These are phyloP conservation scores for Patella caerulea DNA, from an alignment of 2,888 invertebrate genomes.

Conservation along the genomic window DNA sequence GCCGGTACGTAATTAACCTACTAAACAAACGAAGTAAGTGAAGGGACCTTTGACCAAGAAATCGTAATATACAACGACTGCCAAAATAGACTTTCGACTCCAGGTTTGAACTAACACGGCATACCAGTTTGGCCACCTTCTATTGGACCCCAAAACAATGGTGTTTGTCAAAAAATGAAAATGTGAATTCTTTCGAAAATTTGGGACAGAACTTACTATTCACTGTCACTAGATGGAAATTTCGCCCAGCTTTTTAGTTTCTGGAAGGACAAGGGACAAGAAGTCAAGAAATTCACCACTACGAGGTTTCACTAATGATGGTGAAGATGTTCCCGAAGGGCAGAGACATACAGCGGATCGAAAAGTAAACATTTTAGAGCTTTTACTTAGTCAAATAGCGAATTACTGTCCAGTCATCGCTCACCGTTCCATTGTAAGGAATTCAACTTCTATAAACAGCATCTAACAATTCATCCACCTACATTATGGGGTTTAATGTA, in stretches of 20 bases:
- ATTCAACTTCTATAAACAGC: slow-evolving; percentile 34
- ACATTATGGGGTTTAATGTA: slow-evolving; percentile 48
- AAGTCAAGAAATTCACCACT: slow-evolving; percentile 7
- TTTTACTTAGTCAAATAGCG: slow-evolving; percentile 5
- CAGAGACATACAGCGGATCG: slow-evolving; percentile 6
- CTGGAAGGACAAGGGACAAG: slow-evolving; percentile 23
- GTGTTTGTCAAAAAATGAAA: slow-evolving; percentile 30
- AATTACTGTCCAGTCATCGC: slow-evolving; percentile 31
- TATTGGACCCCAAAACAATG: slow-evolving; percentile 24
- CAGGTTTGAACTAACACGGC: no score
- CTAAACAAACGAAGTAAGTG: no score
- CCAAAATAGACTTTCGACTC: no score
- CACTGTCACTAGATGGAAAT: slow-evolving; percentile 27
- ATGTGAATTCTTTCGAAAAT: slow-evolving; percentile 29
- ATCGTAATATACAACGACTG: no score
- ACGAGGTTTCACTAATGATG: slow-evolving; percentile 14
- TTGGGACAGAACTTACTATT: slow-evolving; percentile 26
- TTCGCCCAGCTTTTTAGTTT: slow-evolving; percentile 26
- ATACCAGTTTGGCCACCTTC: not conserved
- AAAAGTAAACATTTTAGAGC: slow-evolving; percentile 15
- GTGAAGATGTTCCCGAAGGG: not conserved
- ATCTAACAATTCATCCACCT: slow-evolving; percentile 43
- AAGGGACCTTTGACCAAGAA: no score
- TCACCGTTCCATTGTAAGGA: slow-evolving; percentile 32
- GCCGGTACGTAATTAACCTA: no score